Conservation (phyloP, 2,888 invertebrate genomes). For the Acrocera orbiculus region DNA sequence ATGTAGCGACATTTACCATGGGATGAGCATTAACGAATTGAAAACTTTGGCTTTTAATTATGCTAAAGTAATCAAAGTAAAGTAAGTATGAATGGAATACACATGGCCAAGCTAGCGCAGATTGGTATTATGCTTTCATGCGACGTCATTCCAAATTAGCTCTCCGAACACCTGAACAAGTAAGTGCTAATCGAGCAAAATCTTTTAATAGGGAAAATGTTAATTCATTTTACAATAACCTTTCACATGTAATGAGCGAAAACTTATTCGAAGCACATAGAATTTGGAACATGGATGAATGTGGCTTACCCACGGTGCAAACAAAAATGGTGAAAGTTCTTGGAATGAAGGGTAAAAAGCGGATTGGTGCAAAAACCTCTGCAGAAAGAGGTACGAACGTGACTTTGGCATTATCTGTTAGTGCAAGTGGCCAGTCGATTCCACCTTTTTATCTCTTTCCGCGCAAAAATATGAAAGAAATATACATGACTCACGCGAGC, state of each 20-base stretch:
- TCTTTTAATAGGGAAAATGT: not conserved
- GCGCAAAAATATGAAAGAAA: conserved; percentile 1
- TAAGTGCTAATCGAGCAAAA: not conserved
- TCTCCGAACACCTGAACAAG: not conserved
- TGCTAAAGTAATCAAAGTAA: too few relatives aligned
- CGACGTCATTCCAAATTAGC: too few relatives aligned
- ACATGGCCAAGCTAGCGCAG: too few relatives aligned
- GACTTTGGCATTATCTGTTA: conserved; percentile 2
- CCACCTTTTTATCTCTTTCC: not conserved
- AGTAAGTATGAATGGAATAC: too few relatives aligned
- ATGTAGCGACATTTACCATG: too few relatives aligned
- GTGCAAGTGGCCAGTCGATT: conserved; percentile 1
- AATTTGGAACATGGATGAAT: conserved; percentile 2
- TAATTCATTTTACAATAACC: not conserved
- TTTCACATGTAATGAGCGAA: too few relatives aligned
- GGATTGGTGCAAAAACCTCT: not conserved
- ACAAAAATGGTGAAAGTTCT: not conserved
- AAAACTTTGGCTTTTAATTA: too few relatives aligned
- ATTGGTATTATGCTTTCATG: too few relatives aligned
- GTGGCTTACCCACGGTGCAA: not conserved
- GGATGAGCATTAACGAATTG: too few relatives aligned
- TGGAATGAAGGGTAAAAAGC: not conserved
- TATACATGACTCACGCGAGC: not conserved
- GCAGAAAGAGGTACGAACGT: not conserved
- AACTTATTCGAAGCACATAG: too few relatives aligned